phyloP scores from a whole-genome alignment of 2,113 vertebrate genomes.

The Condylura cristata region DNA sequence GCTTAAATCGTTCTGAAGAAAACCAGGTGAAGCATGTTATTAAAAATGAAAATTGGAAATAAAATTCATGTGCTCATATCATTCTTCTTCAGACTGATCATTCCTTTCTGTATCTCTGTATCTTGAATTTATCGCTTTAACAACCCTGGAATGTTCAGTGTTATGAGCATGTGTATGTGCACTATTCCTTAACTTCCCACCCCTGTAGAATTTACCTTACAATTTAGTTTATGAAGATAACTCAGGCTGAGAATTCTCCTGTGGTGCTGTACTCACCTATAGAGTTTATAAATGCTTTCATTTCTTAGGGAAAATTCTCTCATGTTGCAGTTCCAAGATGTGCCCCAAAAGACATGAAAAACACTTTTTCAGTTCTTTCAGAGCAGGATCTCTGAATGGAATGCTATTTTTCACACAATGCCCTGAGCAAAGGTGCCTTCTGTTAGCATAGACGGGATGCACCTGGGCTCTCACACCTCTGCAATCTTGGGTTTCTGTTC shows the following conservation, averaged over 20 bases:
- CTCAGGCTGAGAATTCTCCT: background rate
- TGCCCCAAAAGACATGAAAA: conserved; percentile 12
- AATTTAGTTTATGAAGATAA: conserved; percentile 29
- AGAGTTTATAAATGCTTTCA: background rate
- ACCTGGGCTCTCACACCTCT: background rate
- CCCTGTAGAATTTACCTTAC: conserved; percentile 1
- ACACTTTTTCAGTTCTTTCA: background rate
- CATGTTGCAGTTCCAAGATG: background rate
- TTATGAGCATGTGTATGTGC: background rate
- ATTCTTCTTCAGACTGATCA: background rate
- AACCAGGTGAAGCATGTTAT: background rate
- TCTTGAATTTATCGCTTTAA: conserved; percentile 19
- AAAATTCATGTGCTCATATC: background rate
- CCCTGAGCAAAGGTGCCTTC: background rate
- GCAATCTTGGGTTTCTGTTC: background rate
- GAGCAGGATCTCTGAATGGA: background rate
- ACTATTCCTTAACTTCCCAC: too few species aligned
- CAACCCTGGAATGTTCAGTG: background rate
- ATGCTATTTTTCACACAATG: background rate
- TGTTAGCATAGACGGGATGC: background rate
- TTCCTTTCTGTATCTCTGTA: background rate
- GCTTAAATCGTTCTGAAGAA: background rate
- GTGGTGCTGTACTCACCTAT: background rate
- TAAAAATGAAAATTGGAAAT: conserved; percentile 22
- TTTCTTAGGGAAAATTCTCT: background rate